Evolutionary conservation across 2,113 vertebrate species (phyloP).

Genomic region (Amblyopsis rosae): DNA sequence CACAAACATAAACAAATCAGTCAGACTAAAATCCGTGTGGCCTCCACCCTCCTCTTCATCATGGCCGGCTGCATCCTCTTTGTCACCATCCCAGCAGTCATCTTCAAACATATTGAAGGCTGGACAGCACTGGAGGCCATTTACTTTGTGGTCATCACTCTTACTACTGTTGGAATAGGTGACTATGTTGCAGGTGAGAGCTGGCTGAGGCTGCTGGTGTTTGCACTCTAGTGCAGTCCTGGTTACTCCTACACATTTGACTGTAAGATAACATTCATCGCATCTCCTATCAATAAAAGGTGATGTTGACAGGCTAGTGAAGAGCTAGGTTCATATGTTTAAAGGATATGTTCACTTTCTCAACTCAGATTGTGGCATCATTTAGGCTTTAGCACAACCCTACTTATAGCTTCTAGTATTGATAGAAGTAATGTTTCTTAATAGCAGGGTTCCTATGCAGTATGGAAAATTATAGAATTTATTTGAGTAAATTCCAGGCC

Average conservation of each 20-base stretch:
- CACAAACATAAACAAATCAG: conserved; percentile 81
- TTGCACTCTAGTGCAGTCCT: neutral
- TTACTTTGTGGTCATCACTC: conserved; percentile 86
- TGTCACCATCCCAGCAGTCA: conserved; percentile 80
- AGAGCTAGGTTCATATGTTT: no score
- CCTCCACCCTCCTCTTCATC: conserved; percentile 85
- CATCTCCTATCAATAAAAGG: no score
- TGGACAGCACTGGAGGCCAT: conserved; percentile 84
- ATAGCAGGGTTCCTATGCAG: no score
- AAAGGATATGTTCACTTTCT: no score
- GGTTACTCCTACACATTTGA: neutral
- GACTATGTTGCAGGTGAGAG: conserved; percentile 86
- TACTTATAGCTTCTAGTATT: no score
- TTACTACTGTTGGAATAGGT: conserved; percentile 87
- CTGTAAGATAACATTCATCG: neutral
- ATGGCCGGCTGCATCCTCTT: conserved; percentile 85
- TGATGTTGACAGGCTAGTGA: no score
- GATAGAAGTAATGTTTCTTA: no score
- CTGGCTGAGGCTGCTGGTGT: neutral
- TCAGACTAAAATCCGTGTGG: conserved; percentile 80
- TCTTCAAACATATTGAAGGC: conserved; percentile 82
- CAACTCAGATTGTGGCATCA: no score
- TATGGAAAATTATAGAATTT: no score
- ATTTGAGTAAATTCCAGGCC: no score
- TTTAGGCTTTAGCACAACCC: no score